Conservation (phyloP, 2,797 vertebrate species). For the Lemur catta region DNA sequence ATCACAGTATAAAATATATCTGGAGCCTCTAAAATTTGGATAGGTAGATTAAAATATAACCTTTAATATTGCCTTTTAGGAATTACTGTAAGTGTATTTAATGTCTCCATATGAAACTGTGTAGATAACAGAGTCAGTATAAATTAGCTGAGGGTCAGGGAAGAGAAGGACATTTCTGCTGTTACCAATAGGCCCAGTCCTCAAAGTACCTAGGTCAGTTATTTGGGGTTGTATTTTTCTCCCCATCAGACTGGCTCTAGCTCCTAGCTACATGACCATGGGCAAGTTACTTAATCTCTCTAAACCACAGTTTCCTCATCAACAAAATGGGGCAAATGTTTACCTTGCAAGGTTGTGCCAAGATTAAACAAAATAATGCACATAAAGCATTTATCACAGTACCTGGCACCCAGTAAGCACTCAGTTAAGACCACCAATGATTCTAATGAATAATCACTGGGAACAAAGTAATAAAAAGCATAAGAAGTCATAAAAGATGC, state of each 20-base stretch:
- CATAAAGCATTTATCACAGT: slow-evolving; percentile 13
- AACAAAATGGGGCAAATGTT: background rate
- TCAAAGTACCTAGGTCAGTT: background rate
- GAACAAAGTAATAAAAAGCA: background rate
- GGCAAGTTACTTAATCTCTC: slow-evolving; percentile 74
- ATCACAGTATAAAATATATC: slow-evolving; percentile 7
- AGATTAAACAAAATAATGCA: background rate
- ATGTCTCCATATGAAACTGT: background rate
- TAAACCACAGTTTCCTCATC: slow-evolving; percentile 27
- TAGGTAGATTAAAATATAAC: background rate
- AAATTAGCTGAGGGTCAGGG: background rate
- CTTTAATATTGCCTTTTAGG: background rate
- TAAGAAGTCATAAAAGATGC: background rate
- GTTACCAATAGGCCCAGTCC: background rate
- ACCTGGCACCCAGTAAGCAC: background rate
- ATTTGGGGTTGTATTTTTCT: background rate
- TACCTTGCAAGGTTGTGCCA: background rate
- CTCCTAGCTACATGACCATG: slow-evolving; percentile 59
- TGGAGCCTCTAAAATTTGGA: slow-evolving; percentile 35
- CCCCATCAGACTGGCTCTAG: background rate
- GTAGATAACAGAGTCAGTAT: background rate
- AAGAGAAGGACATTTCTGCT: background rate
- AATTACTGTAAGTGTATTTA: background rate
- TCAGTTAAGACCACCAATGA: background rate
- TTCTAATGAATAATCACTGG: background rate